Evolutionary conservation across 2,797 vertebrate genomes (phyloP).

Genomic region (Eospalax fontanierii): DNA sequence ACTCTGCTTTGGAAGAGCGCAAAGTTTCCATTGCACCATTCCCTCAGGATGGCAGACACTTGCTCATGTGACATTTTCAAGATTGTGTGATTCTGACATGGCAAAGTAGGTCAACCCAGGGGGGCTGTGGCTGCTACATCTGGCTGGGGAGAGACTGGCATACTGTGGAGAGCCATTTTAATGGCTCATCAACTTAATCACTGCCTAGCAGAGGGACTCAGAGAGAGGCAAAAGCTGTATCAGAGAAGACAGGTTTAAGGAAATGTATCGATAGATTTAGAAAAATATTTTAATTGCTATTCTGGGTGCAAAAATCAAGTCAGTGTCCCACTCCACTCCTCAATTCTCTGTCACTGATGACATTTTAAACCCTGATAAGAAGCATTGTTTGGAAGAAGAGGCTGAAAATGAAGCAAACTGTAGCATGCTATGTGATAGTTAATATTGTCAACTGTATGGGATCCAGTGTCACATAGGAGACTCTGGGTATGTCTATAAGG

Average conservation of each 20-base stretch:
- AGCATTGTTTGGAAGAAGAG: not conserved
- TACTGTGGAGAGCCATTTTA: not conserved
- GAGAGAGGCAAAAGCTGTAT: not conserved
- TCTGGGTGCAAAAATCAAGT: not conserved
- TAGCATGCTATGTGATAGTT: not conserved
- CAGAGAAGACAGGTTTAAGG: not conserved
- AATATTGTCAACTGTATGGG: not conserved
- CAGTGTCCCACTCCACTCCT: accelerated
- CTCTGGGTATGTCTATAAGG: not conserved
- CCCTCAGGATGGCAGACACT: not conserved
- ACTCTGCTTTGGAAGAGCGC: not conserved
- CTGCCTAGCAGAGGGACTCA: not conserved
- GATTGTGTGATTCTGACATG: not conserved
- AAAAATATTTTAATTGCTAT: not conserved
- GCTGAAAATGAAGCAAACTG: not conserved
- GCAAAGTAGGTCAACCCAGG: not conserved
- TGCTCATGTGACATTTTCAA: not conserved
- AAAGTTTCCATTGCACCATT: not conserved
- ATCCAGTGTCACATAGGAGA: not conserved
- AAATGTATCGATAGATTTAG: not conserved
- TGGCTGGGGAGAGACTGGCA: not conserved
- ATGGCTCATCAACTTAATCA: not conserved
- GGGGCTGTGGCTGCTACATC: not conserved
- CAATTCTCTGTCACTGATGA: accelerated
- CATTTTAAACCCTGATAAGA: no score